phyloP scores from a whole-genome alignment of 2,113 vertebrate species.

The Pimephales promelas region DNA sequence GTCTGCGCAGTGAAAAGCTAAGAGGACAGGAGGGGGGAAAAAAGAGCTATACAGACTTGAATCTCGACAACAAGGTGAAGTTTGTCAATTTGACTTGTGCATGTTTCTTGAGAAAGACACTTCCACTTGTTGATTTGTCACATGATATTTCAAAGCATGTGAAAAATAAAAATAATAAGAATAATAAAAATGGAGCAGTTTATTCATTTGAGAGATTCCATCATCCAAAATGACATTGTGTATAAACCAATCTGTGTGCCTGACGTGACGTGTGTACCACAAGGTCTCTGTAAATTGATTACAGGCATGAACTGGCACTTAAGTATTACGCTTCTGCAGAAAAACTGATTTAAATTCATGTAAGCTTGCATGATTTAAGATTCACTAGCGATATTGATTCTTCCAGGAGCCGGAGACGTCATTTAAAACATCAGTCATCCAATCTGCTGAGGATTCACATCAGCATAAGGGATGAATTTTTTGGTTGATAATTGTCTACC shows the following conservation, averaged over 20 bases:
- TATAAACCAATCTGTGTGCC: slow-evolving; percentile 20
- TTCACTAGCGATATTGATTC: slow-evolving; percentile 50
- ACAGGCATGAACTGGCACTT: slow-evolving; percentile 38
- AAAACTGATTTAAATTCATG: slow-evolving; percentile 46
- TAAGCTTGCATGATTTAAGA: slow-evolving; percentile 50
- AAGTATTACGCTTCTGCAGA: background rate
- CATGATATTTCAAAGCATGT: background rate
- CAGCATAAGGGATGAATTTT: slow-evolving; percentile 52
- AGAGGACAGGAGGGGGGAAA: slow-evolving; percentile 38
- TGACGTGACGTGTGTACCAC: background rate
- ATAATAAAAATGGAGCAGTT: background rate
- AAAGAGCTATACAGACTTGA: slow-evolving; percentile 26
- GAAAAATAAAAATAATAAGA: background rate
- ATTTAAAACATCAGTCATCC: slow-evolving; percentile 40
- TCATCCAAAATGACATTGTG: slow-evolving; percentile 34
- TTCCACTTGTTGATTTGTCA: background rate
- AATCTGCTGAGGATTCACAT: slow-evolving; percentile 52
- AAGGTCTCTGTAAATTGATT: slow-evolving; percentile 16
- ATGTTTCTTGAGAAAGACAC: background rate
- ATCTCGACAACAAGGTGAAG: slow-evolving; percentile 42
- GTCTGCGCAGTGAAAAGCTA: slow-evolving; percentile 52
- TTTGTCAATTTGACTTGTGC: slow-evolving; percentile 32
- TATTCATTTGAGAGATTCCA: slow-evolving; percentile 12
- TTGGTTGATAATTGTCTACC: slow-evolving; percentile 44
- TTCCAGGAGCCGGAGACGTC: slow-evolving; percentile 42